Conservation (phyloP, 1,140 invertebrate genomes). For the Melipona quadrifasciata region DNA sequence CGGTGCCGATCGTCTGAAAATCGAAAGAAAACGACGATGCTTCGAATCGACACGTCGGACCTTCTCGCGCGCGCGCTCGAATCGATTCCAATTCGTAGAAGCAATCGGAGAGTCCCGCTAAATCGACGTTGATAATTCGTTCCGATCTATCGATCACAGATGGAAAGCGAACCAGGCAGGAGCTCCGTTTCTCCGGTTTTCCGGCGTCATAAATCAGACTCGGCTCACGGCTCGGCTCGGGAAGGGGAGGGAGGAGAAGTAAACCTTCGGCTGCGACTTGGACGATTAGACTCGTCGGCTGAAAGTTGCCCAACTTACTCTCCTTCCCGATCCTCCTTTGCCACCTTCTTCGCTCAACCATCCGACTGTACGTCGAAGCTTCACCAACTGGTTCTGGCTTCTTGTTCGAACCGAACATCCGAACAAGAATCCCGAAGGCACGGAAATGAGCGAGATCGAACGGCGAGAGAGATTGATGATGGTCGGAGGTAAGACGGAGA, state of each 20-base stretch:
- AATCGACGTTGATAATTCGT: constrained; percentile 34
- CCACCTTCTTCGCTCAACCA: constrained; percentile 58
- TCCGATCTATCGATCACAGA: constrained; percentile 50
- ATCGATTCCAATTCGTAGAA: background rate
- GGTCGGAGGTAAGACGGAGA: background rate
- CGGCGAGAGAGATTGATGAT: background rate
- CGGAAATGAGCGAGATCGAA: constrained; percentile 11
- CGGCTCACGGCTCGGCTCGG: constrained; percentile 4
- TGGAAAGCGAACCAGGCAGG: background rate
- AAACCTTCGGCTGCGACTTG: constrained; percentile 50
- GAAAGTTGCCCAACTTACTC: constrained; percentile 63
- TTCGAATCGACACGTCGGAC: background rate
- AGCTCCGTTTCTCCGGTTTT: constrained; percentile 20
- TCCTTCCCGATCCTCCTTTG: constrained; percentile 34
- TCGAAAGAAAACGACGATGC: constrained; percentile 25
- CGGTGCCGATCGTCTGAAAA: background rate
- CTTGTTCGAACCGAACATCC: background rate
- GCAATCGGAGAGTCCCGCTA: background rate
- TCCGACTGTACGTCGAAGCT: constrained; percentile 35
- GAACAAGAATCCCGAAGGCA: background rate
- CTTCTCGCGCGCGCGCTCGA: background rate
- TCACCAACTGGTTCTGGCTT: constrained; percentile 29
- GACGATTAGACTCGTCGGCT: constrained; percentile 63
- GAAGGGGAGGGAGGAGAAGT: background rate
- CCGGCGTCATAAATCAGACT: constrained; percentile 60